These are phyloP conservation scores for Drosophila borborema DNA, from an alignment of 2,888 invertebrate genomes.

Conservation along the genomic window DNA sequence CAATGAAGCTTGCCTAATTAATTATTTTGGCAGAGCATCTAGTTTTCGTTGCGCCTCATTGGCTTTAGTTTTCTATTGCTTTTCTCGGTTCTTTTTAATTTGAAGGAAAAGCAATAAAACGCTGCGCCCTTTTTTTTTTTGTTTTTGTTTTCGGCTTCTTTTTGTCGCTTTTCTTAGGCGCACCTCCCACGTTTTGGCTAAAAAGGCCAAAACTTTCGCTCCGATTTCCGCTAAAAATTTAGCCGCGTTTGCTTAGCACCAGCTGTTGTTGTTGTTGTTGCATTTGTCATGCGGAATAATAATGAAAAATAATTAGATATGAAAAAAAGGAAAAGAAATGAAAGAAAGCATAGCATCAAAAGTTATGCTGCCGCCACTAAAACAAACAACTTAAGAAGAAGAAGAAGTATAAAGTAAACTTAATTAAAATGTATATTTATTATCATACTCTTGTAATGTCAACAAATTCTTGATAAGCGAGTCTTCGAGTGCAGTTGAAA, in stretches of 20 bases:
- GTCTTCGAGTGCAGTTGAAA: slow-evolving; percentile 9
- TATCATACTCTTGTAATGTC: slow-evolving; percentile 33
- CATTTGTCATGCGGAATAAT: slow-evolving; percentile 57
- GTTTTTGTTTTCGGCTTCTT: slow-evolving; percentile 13
- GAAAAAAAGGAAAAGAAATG: slow-evolving; percentile 47
- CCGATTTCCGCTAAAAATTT: slow-evolving; percentile 55
- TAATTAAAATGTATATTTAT: slow-evolving; percentile 37
- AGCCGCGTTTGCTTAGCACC: slow-evolving; percentile 10
- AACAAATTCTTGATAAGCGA: slow-evolving; percentile 48
- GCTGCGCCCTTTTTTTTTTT: slow-evolving; percentile 52
- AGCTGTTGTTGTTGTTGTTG: slow-evolving; percentile 30
- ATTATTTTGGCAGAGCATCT: slow-evolving; percentile 1
- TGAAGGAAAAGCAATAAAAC: slow-evolving; percentile 15
- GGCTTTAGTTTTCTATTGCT: background rate
- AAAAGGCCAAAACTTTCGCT: slow-evolving; percentile 61
- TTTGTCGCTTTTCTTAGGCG: slow-evolving; percentile 25
- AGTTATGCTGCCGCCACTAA: slow-evolving; percentile 20
- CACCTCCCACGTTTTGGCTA: slow-evolving; percentile 42
- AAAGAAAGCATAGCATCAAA: slow-evolving; percentile 44
- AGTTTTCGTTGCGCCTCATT: slow-evolving; percentile 17
- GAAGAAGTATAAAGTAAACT: background rate
- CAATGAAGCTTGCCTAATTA: background rate
- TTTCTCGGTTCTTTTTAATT: background rate
- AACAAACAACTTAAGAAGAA: slow-evolving; percentile 22
- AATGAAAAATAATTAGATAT: slow-evolving; percentile 45